Conservation (phyloP, 2,113 vertebrate species). For the Tetrao urogallus region DNA sequence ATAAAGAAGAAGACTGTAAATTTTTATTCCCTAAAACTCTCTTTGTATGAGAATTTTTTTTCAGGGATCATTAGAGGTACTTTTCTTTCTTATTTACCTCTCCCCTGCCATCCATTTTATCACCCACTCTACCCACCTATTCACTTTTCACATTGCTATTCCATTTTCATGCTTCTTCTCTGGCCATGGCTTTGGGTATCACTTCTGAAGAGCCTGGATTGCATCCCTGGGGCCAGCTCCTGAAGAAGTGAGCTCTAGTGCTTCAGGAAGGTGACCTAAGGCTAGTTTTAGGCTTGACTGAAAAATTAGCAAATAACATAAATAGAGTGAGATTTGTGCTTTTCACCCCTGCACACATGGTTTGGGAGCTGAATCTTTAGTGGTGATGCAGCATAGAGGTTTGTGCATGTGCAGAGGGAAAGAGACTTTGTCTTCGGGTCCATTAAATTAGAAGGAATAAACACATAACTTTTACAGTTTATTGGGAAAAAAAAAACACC, state of each 20-base stretch:
- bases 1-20: neutral
- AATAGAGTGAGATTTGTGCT: neutral
- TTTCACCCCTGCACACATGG: neutral
- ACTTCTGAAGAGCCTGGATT: conserved; percentile 24
- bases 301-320: conserved; percentile 5
- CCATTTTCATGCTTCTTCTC: conserved; percentile 29
- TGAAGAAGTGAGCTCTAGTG: neutral
- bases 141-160: conserved; percentile 25
- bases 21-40: neutral
- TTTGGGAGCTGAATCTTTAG: neutral
- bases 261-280: conserved; percentile 25
- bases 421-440: neutral
- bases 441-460: conserved; percentile 7
- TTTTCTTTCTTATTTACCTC: neutral
- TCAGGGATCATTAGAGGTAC: neutral
- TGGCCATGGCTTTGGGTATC: conserved; percentile 30
- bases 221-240: neutral
- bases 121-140: conserved; percentile 8
- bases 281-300: neutral
- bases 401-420: neutral
- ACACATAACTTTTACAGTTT: neutral
- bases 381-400: neutral
- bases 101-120: neutral
- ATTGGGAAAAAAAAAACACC: neutral
- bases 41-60: neutral